Evolutionary conservation across 2,888 invertebrate species (phyloP).

Genomic region (Coleophora deauratella): DNA sequence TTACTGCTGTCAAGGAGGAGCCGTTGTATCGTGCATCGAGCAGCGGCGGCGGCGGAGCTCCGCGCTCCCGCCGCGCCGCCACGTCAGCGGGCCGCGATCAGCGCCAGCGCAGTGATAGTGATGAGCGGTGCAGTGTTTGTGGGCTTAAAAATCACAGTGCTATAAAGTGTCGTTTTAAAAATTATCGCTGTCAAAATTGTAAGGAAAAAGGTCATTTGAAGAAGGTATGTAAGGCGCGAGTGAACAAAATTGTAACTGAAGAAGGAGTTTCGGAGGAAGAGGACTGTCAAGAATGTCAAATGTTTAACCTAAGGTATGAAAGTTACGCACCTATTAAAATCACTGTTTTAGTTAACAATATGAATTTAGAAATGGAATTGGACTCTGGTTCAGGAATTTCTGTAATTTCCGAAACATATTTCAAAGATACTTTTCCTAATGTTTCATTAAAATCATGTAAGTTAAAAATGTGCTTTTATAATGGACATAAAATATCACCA

Average conservation of each 20-base stretch:
- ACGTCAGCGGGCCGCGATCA: background rate
- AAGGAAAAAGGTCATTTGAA: too few species aligned
- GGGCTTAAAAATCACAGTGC: conserved; percentile 1
- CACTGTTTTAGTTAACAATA: background rate
- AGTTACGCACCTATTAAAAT: conserved; percentile 3
- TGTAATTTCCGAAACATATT: too few species aligned
- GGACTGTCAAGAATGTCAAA: conserved; percentile 8
- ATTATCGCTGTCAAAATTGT: too few species aligned
- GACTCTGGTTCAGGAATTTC: too few species aligned
- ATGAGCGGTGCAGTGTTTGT: conserved; percentile 4
- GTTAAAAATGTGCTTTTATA: background rate
- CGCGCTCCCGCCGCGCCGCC: background rate
- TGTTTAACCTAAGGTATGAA: too few species aligned
- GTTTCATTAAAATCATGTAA: too few species aligned
- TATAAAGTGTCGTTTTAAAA: conserved; percentile 9
- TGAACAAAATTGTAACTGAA: too few species aligned
- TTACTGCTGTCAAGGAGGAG: background rate
- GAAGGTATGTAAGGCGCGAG: too few species aligned
- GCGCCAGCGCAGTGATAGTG: background rate
- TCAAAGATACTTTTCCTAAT: too few species aligned
- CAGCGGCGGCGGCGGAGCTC: background rate
- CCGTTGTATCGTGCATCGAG: background rate
- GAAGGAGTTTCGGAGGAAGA: background rate
- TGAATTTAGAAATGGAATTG: too few species aligned
- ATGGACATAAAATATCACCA: conserved; percentile 1